These are phyloP conservation scores for Salticus scenicus DNA, from an alignment of 2,888 invertebrate species.

Conservation along the genomic window DNA sequence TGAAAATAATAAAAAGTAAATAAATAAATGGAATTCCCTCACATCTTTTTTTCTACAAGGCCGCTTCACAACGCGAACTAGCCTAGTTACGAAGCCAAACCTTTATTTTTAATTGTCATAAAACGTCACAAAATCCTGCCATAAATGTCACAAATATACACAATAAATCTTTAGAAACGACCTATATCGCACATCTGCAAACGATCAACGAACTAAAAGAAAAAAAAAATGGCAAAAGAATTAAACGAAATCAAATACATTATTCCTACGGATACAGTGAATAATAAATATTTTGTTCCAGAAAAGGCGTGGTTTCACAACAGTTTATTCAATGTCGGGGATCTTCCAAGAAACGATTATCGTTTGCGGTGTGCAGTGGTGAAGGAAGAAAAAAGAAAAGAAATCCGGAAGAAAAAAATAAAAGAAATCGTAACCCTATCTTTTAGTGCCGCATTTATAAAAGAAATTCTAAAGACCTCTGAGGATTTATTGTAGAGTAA, in stretches of 20 bases:
- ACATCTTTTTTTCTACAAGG: no score
- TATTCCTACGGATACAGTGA: neutral
- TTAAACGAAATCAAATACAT: neutral
- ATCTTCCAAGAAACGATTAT: constrained; percentile 5
- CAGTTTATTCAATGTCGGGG: neutral
- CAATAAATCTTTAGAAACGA: neutral
- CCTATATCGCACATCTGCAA: neutral
- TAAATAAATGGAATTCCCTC: no score
- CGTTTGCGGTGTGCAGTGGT: neutral
- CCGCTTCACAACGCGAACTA: no score
- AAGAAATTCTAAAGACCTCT: neutral
- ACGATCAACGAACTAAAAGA: neutral
- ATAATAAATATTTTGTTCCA: constrained; percentile 2
- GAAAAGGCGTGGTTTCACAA: neutral
- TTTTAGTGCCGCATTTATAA: neutral
- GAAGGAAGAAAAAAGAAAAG: neutral
- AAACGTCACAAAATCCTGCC: no score
- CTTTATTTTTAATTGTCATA: no score
- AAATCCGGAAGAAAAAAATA: neutral
- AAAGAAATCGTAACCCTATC: neutral
- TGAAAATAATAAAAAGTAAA: no score
- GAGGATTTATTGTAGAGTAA: neutral
- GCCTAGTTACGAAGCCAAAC: no score
- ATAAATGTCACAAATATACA: no score
- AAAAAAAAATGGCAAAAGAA: neutral